phyloP scores from a whole-genome alignment of 1,140 invertebrate genomes.

The Lepidurus arcticus region DNA sequence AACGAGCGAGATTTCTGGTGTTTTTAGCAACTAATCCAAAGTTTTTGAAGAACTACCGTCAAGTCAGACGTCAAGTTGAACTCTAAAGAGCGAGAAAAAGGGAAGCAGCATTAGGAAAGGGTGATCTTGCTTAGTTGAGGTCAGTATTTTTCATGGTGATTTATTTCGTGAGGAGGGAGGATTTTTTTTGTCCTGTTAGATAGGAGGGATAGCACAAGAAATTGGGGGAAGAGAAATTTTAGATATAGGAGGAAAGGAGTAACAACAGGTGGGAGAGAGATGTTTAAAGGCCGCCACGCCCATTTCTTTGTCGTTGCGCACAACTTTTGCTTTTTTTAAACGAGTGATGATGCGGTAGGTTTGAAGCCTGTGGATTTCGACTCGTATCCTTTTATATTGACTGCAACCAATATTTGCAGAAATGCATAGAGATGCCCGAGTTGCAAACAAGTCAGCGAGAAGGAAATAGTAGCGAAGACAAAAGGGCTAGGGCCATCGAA shows the following conservation, averaged over 20 bases:
- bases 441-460: not conserved
- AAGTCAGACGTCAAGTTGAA: not conserved
- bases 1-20: not conserved
- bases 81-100: not conserved
- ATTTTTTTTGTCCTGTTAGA: not conserved
- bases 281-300: not conserved
- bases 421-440: not conserved
- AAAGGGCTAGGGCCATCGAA: not conserved
- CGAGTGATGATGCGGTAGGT: not conserved
- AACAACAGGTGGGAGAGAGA: not conserved
- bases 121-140: conserved; percentile 15
- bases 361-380: not conserved
- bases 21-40: not conserved
- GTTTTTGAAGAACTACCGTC: not conserved
- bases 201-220: not conserved
- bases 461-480: not conserved
- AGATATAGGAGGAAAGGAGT: not conserved
- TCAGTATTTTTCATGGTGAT: not conserved
- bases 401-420: not conserved
- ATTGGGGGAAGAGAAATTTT: not conserved
- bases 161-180: too few species aligned
- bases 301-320: conserved; percentile 18
- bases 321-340: not conserved
- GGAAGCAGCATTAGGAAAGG: not conserved
- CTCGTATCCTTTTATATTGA: conserved; percentile 16